A percentile compares a stretch with the other conserved stretches of the same genome.
Conservation (phyloP, 2,888 invertebrate genomes). For the Leucophenga montana region DNA sequence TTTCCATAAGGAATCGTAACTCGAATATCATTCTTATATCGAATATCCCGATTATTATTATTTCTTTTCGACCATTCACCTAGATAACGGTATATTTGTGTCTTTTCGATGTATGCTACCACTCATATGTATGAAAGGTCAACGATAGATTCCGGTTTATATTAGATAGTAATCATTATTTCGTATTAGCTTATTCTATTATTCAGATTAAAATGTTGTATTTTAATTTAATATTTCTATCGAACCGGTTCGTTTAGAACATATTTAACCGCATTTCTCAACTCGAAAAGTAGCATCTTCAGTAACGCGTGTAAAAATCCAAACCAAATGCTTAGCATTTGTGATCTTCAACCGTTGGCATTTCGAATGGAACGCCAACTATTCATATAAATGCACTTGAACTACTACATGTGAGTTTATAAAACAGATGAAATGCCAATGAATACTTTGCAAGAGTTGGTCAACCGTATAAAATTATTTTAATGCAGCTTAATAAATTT, state of each 20-base stretch:
- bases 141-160: constrained; percentile 5
- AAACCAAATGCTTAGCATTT: not conserved
- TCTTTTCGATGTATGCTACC: no score
- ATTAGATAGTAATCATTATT: no score
- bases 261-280: not conserved
- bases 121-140: constrained; percentile 33
- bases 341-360: constrained; percentile 15
- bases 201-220: no score
- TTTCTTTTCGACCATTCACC: no score
- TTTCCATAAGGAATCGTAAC: no score
- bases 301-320: not conserved
- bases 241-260: not conserved
- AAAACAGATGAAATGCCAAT: no score
- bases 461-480: not conserved
- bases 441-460: not conserved
- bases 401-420: no score
- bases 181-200: no score
- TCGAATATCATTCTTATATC: no score
- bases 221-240: constrained; percentile 33
- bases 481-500: not conserved
- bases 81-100: no score
- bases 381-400: no score
- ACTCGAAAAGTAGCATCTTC: not conserved
- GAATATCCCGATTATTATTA: no score
- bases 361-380: not conserved